Evolutionary conservation across 2,888 invertebrate genomes (phyloP).

Genomic region (Choreutis nemorana): DNA sequence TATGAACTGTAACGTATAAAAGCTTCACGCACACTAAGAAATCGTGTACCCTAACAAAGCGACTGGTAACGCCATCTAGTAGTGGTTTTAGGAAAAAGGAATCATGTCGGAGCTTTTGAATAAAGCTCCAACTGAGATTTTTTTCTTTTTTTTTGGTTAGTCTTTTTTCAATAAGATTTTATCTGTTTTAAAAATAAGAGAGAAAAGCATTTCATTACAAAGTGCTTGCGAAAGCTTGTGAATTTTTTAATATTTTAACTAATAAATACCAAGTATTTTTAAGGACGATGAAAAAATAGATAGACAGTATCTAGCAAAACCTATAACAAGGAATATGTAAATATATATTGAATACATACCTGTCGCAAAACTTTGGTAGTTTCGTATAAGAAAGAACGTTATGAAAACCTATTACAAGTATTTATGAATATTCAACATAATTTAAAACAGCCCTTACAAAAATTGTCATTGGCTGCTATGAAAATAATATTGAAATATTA

Average conservation of each 20-base stretch:
- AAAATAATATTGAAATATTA: neutral
- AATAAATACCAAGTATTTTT: no score
- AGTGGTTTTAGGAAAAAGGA: slow-evolving; percentile 20
- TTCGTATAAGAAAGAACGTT: no score
- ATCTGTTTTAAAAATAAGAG: slow-evolving; percentile 2
- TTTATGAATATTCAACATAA: no score
- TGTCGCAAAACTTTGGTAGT: no score
- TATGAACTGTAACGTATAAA: slow-evolving; percentile 19
- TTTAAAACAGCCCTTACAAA: no score
- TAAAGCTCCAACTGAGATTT: slow-evolving; percentile 23
- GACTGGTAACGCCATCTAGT: slow-evolving; percentile 51
- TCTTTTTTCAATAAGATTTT: slow-evolving; percentile 8
- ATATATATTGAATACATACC: no score
- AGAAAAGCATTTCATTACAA: slow-evolving; percentile 11
- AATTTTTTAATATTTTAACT: slow-evolving; percentile 3
- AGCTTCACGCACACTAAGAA: slow-evolving; percentile 24
- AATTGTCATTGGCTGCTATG: neutral
- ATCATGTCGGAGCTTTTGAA: slow-evolving; percentile 21
- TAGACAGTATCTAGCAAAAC: no score
- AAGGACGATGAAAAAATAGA: no score
- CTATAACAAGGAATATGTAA: no score
- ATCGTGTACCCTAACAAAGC: slow-evolving; percentile 28
- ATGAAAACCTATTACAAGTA: no score
- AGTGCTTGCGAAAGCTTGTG: slow-evolving; percentile 1
- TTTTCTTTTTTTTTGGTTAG: slow-evolving; percentile 1